Evolutionary conservation across 2,888 invertebrate species (phyloP), one percentile per base, ranked within the genome.

Genomic region (Troilus luridus): DNA sequence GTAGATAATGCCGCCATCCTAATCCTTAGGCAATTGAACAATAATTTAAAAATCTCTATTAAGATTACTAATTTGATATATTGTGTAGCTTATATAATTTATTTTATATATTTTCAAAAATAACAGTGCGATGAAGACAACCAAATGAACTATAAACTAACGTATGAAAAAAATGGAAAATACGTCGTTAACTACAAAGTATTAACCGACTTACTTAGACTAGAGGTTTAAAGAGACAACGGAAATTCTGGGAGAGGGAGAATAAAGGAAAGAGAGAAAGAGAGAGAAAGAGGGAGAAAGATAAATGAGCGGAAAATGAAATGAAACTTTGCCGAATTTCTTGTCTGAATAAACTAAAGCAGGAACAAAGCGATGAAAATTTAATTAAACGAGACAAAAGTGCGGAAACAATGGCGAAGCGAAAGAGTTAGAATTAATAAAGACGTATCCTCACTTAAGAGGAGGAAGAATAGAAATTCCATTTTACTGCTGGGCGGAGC

Each of bases 381-480:
- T 85, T 85, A 85, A 85, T 85, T 85, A 85, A 85, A 85, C 85
- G 85, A 85, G 85, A 85, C 85, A 85, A 85, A 85, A 85, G 85
- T 56, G 85, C 85, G 56, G 85, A 85, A 85, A 85, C 85, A 85
- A 85, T n/a, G 85, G 56, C 85, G 56, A 58, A 85, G 85, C 11
- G 85, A 85, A 85, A 85, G 85, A 85, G 85, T 85, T 85, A 56
- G 85, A 85, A 85, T 85, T 85, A 85, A 85, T 85, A 85, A 85
- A 85, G 85, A 85, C 85, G 85, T 54, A 56, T 85, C 85, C 54
- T 56, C 56, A 85, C 85, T 85, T 58, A 81, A n/a, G n/a, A 85
- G 41, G 56, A 85, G 56, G 85, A 85, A 58, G 72, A 85, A 56
- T 58, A 58, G 85, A 85, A 85, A 85, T 85, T 85, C 56, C 85